phyloP scores from a whole-genome alignment of 2,888 invertebrate genomes.

The Dryobota labecula region DNA sequence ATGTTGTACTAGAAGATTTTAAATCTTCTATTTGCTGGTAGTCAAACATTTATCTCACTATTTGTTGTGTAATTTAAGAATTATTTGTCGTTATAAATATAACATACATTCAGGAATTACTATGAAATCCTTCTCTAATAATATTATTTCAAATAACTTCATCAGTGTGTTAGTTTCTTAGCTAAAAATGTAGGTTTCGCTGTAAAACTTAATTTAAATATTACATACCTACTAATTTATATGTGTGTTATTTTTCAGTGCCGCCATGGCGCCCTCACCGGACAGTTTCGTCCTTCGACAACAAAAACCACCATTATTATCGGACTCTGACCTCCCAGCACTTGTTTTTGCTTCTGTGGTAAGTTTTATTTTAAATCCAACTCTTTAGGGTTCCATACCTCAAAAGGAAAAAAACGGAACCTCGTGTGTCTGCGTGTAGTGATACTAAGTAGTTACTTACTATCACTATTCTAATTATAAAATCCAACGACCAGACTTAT shows the following conservation, averaged over 20 bases:
- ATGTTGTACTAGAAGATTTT: background rate
- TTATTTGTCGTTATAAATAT: background rate
- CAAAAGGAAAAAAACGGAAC: too few relatives aligned
- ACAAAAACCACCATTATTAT: slow-evolving; percentile 88
- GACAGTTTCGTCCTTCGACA: slow-evolving; percentile 92
- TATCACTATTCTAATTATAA: background rate
- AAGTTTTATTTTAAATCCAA: slow-evolving; percentile 65
- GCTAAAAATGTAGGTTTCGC: too few relatives aligned
- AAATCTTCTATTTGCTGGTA: background rate
- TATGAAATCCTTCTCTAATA: background rate
- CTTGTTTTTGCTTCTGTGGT: slow-evolving; percentile 80
- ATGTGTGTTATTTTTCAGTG: slow-evolving; percentile 91
- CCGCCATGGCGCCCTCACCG: slow-evolving; percentile 95
- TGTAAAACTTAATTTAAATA: background rate
- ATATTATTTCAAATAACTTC: background rate
- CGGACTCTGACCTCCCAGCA: slow-evolving; percentile 75
- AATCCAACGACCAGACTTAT: background rate
- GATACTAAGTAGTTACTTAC: background rate
- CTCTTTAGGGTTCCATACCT: too few relatives aligned
- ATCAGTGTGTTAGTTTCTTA: background rate
- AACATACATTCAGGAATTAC: background rate
- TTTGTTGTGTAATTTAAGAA: background rate
- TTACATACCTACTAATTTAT: slow-evolving; percentile 10
- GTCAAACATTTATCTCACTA: background rate
- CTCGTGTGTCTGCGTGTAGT: too few relatives aligned